Base-by-base conservation (phyloP, 1,140 invertebrate genomes). In the Drosophila nebulosa region DNA sequence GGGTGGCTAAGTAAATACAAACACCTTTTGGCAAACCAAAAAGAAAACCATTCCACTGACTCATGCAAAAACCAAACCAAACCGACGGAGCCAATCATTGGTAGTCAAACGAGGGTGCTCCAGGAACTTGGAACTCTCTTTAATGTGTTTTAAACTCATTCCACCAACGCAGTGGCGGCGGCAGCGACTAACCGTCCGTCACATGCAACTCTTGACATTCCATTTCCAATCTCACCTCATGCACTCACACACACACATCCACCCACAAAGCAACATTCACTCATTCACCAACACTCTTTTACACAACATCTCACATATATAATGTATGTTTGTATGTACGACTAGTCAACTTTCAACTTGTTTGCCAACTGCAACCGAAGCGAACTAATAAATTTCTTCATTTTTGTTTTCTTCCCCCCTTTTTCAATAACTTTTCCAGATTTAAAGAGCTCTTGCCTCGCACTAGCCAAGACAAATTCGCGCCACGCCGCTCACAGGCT, bases 301-400 rank as follows among this genome's bases (percentile, higher is more conserved):
- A n/a, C 30, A 32, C 30, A 32, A 9, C 27, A 30, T 9, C 7
- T 62, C 69, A 65, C 59, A 78, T 58, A 68, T 62, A 30, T 30
- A 9, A 78, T 58, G 67, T 62, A 30, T 30, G 27, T n/a, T n/a
- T 30, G 27, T 27, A 55, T 62, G 52, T 64, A 69, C n/a, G n/a
- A n/a, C n/a, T 64, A 68, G 56, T 69, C 73, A 79, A 66, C 72
- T 84, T 74, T 72, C 71, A 86, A 88, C 78, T 88, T 86, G 81
- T 86, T 86, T 86, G 81, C 80, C 78, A 85, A 88, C 71, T 77
- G 84, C 84, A 66, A 79, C 76, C 39, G 76, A 83, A 89, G 84
- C 84, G 68, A 89, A 88, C 84, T 89, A 88, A 88, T 89, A 88
- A 88, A 89, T 89, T 84, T 89, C 64, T 74, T 84, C 69, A 84